A percentile compares a stretch with the other conserved stretches of the same genome.
Conservation (phyloP, 2,888 invertebrate genomes). For the Tinea trinotella region DNA sequence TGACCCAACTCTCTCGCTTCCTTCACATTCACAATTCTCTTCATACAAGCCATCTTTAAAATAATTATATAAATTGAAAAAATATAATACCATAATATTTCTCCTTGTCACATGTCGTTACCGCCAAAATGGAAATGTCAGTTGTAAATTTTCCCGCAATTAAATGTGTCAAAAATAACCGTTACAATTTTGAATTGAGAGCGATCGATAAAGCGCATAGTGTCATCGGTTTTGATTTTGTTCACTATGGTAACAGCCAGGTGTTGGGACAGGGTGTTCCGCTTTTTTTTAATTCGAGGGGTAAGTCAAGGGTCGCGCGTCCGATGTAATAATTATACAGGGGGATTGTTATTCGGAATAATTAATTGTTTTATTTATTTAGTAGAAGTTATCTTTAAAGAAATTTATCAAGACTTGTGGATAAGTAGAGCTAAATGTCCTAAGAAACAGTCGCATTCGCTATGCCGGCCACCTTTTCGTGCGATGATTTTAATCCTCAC, state of each 20-base stretch:
- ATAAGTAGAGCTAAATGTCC: too few relatives aligned
- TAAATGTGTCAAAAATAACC: slow-evolving; percentile 36
- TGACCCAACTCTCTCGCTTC: too few relatives aligned
- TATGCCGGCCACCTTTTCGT: too few relatives aligned
- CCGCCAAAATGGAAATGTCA: slow-evolving; percentile 15
- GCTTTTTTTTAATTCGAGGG: slow-evolving; percentile 33
- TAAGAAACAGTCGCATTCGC: too few relatives aligned
- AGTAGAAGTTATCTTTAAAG: too few relatives aligned
- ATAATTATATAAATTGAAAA: too few relatives aligned
- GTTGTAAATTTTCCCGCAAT: slow-evolving; percentile 28
- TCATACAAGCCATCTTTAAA: too few relatives aligned
- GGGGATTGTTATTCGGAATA: not conserved
- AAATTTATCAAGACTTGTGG: too few relatives aligned
- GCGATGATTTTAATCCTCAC: too few relatives aligned
- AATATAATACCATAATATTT: too few relatives aligned
- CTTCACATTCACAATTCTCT: too few relatives aligned
- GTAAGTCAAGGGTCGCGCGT: not conserved
- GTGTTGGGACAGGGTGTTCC: slow-evolving; percentile 38
- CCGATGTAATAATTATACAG: slow-evolving; percentile 10
- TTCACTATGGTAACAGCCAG: slow-evolving; percentile 69
- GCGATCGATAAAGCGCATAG: slow-evolving; percentile 34
- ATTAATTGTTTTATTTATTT: not conserved
- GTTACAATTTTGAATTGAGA: slow-evolving; percentile 44
- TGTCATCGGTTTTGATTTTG: slow-evolving; percentile 61
- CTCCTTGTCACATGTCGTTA: too few relatives aligned